phyloP scores from a whole-genome alignment of 2,888 invertebrate species.

The Polyploca ridens region DNA sequence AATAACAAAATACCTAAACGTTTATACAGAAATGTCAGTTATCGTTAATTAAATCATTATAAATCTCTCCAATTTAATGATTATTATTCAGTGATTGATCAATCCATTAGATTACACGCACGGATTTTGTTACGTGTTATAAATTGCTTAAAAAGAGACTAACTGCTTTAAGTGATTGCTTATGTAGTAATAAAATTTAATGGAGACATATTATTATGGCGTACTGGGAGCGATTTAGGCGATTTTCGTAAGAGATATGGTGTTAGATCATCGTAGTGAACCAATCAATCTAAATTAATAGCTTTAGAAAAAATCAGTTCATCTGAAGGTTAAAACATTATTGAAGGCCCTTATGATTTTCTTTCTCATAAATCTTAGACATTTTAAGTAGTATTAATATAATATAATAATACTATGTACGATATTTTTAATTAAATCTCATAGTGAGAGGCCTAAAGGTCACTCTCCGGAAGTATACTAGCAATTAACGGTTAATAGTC shows the following conservation, averaged over 20 bases:
- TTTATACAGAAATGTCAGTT: neutral
- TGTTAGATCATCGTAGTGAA: neutral
- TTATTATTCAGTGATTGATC: slow-evolving; percentile 24
- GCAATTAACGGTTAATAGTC: slow-evolving; percentile 28
- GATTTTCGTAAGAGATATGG: neutral
- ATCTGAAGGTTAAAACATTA: no score
- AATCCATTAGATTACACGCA: slow-evolving; percentile 10
- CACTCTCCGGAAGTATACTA: neutral
- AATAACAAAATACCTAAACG: neutral
- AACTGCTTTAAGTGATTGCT: neutral
- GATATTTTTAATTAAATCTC: slow-evolving; percentile 6
- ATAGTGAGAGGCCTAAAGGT: slow-evolving; percentile 11
- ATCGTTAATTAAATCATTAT: slow-evolving; percentile 32
- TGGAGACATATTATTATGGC: neutral
- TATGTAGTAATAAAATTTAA: neutral
- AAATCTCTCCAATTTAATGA: slow-evolving; percentile 39
- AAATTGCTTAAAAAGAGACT: neutral
- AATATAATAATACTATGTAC: neutral
- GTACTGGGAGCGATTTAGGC: neutral
- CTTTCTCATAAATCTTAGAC: no score
- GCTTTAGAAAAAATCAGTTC: neutral
- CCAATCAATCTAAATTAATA: neutral
- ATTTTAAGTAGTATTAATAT: no score
- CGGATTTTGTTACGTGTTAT: slow-evolving; percentile 6
- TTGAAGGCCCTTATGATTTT: no score